Percentiles rank a stretch among this genome's conserved stretches.
phyloP scores from a whole-genome alignment of 2,888 invertebrate genomes.

The Phengaris alcon region DNA sequence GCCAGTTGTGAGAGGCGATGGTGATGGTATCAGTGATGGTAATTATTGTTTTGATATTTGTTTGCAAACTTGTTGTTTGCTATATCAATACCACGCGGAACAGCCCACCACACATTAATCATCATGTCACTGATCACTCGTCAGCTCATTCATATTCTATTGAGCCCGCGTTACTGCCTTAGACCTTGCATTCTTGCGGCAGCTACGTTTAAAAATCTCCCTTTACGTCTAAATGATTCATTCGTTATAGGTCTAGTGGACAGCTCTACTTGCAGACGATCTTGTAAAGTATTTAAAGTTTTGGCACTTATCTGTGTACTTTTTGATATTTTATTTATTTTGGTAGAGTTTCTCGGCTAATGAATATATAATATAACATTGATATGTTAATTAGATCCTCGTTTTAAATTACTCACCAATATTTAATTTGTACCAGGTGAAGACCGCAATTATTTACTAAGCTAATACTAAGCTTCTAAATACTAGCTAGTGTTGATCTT shows the following conservation, averaged over 20 bases:
- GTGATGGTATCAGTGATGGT: neutral
- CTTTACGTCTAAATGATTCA: neutral
- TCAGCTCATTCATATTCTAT: constrained; percentile 25
- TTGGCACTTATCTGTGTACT: no score
- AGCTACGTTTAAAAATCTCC: neutral
- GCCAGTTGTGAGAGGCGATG: neutral
- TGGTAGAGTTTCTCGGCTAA: no score
- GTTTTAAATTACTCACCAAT: no score
- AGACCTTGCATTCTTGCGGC: constrained; percentile 8
- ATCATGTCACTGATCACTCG: constrained; percentile 9
- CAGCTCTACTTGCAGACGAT: neutral
- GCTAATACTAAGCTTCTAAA: no score
- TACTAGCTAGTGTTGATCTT: no score
- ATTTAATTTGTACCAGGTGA: no score
- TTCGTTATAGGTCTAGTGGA: neutral
- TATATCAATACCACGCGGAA: constrained; percentile 38
- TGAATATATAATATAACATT: no score
- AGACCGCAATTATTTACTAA: no score
- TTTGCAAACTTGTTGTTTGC: constrained; percentile 10
- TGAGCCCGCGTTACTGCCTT: neutral
- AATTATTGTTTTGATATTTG: constrained; percentile 14
- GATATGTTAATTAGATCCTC: no score
- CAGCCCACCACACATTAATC: constrained; percentile 33
- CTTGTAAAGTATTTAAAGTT: no score
- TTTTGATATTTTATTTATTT: no score